A percentile compares a stretch with the other conserved stretches of the same genome.
phyloP scores from a whole-genome alignment of 2,888 invertebrate species.

The Thymelicus sylvestris region DNA sequence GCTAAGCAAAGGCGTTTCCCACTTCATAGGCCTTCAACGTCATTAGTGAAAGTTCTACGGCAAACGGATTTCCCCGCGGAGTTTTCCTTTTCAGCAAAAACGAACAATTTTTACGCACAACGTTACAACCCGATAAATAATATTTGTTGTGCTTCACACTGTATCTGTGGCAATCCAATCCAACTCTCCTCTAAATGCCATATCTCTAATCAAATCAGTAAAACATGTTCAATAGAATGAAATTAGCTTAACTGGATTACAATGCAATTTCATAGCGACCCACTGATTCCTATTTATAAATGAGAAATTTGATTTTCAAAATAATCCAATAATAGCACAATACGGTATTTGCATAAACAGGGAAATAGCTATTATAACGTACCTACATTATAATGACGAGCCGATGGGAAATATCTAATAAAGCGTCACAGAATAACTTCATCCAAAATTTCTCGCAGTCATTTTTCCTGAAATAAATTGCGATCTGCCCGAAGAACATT shows the following conservation, averaged over 20 bases:
- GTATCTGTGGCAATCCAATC: too few relatives aligned
- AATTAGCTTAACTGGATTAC: not conserved
- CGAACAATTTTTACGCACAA: not conserved
- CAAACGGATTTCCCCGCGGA: not conserved
- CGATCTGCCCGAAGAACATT: too few relatives aligned
- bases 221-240: not conserved
- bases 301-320: conserved; percentile 1
- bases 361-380: not conserved
- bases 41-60: not conserved
- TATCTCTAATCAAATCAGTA: not conserved
- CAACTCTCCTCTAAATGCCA: not conserved
- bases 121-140: too few relatives aligned
- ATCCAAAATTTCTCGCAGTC: too few relatives aligned
- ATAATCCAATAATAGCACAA: conserved; percentile 1
- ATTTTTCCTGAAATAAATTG: too few relatives aligned
- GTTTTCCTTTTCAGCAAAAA: not conserved
- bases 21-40: not conserved
- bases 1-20: not conserved
- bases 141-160: too few relatives aligned
- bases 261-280: not conserved
- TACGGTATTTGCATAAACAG: not conserved
- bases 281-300: not conserved
- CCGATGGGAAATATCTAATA: not conserved
- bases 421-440: not conserved
- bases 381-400: not conserved